A percentile compares a stretch with the other conserved stretches of the same genome.
phyloP scores from a whole-genome alignment of 92 coral and sea anemone genomes.

The Hydrozoanthus gracilis region DNA sequence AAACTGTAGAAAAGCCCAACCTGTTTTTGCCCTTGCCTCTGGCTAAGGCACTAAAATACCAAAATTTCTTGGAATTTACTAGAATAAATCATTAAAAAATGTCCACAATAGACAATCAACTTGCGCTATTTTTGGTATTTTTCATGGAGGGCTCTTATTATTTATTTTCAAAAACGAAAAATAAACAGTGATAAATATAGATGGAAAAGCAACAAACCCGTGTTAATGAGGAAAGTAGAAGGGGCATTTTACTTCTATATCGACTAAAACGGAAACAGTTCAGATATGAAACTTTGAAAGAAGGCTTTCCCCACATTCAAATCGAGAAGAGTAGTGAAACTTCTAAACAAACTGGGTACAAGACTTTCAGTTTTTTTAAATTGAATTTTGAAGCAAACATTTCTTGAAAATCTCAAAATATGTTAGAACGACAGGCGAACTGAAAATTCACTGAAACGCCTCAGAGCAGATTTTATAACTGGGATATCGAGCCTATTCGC shows the following conservation, averaged over 20 bases:
- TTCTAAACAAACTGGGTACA: background rate
- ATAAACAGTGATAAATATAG: background rate
- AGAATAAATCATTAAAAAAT: slow-evolving; percentile 19
- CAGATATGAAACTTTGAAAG: background rate
- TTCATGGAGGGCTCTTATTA: background rate
- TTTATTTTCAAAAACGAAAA: background rate
- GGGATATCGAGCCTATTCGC: background rate
- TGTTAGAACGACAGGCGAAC: background rate
- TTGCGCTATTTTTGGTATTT: slow-evolving; percentile 13
- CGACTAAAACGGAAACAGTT: background rate
- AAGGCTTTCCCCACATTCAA: background rate
- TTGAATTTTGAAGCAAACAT: background rate
- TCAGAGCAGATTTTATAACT: background rate
- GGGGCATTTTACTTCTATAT: background rate
- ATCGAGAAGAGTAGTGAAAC: background rate
- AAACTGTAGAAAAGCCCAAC: too few species aligned
- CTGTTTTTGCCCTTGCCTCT: background rate
- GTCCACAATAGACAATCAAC: background rate
- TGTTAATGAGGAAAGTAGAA: background rate
- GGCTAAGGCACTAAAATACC: background rate
- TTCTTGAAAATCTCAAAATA: background rate
- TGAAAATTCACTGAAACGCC: background rate
- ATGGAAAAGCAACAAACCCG: background rate
- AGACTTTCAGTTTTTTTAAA: background rate
- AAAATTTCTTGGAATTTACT: slow-evolving; percentile 40